phyloP scores from a whole-genome alignment of 35 echinoderm and acorn worm species.

The Lytechinus variegatus region DNA sequence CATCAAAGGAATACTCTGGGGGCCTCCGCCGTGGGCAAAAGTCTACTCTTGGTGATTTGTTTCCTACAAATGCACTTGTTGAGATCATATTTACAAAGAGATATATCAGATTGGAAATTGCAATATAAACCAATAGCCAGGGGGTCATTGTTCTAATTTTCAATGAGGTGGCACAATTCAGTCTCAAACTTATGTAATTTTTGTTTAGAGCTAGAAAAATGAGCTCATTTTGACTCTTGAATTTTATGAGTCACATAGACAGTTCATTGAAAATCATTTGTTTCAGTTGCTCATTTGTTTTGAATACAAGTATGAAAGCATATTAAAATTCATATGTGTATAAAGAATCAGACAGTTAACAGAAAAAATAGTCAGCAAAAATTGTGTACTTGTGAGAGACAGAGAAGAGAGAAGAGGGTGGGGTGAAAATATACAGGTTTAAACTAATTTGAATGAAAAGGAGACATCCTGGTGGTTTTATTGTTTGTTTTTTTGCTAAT shows the following conservation, averaged over 20 bases:
- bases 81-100: not conserved
- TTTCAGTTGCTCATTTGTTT: not conserved
- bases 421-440: not conserved
- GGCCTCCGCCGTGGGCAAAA: not conserved
- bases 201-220: not conserved
- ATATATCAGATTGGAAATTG: not conserved
- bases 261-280: not conserved
- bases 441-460: not conserved
- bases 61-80: not conserved
- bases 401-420: not conserved
- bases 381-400: not conserved
- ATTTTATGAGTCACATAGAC: not conserved
- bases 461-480: not conserved
- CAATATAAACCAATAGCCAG: not conserved
- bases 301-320: not conserved
- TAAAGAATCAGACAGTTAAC: not conserved
- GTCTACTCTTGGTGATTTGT: not conserved
- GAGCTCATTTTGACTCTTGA: not conserved
- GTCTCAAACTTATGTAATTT: conserved; percentile 8
- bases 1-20: not conserved
- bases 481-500: not conserved
- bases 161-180: conserved; percentile 17
- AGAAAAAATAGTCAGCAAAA: not conserved
- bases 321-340: not conserved
- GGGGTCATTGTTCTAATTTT: not conserved